Evolutionary conservation across 2,888 invertebrate genomes (phyloP), one percentile per base, ranked within the genome.

Genomic region (Hofmannophila pseudospretella): DNA sequence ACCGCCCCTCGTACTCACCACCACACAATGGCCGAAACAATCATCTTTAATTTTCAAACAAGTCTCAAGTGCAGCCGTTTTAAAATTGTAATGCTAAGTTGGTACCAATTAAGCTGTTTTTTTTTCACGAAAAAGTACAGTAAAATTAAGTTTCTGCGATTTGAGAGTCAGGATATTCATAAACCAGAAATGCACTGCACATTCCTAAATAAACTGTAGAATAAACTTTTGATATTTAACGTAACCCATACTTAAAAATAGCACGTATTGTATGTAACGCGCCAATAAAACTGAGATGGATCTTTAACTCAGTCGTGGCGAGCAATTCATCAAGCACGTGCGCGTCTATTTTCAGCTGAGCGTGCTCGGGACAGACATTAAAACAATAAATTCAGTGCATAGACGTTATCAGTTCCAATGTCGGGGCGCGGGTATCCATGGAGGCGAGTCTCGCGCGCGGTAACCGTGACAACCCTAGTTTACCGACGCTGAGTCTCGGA

Each of bases 401-500:
- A 36, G 38, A 39, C 44, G 39, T 45, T 46, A 38, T 39, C 47
- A 43, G 42, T 51, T 50, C 58, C 52, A 59, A 80, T 84, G 80
- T 63, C 63, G 65, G 60, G 55, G 55, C 63, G 59, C 55, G 53
- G 63, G 79, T 82, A 68, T 81, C 79, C 76, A 86, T 86, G 85
- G 84, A 74, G 71, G 65, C 73, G 63, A 67, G 71, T 65, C 70
- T 71, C 56, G 67, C 63, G 62, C 68, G 63, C 65, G 58, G 77
- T 80, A 62, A 74, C 81, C 80, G 81, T 81, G 81, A 73, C 70
- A 68, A 58, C 49, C 62, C 62, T 58, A 70, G 72, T 47, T 58
- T 78, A 63, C 80, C 78, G 54, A 54, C 73, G 54, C 62, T 82
- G 52, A 78, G 77, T 57, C 81, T 80, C 66, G 78, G 77, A 56